Conservation (phyloP, 2,888 invertebrate genomes). For the Amphipyra tragopoginis region DNA sequence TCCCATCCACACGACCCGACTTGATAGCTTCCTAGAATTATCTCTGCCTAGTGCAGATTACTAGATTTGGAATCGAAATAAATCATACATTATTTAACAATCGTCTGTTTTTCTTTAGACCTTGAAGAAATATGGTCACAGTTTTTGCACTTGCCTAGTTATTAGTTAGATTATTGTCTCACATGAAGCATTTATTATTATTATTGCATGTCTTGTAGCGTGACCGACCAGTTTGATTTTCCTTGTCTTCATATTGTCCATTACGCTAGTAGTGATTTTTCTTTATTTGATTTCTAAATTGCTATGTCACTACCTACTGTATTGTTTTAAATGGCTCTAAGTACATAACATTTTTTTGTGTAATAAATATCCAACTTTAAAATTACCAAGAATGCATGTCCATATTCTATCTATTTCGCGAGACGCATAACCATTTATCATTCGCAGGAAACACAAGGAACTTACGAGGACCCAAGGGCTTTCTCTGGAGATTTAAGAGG, state of each 20-base stretch:
- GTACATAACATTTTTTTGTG: neutral
- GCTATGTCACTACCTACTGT: no score
- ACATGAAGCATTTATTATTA: slow-evolving; percentile 23
- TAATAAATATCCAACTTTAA: neutral
- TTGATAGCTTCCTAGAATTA: slow-evolving; percentile 72
- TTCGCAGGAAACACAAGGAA: slow-evolving; percentile 35
- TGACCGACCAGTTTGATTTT: slow-evolving; percentile 30
- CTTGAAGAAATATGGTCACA: slow-evolving; percentile 25
- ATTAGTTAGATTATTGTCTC: slow-evolving; percentile 23
- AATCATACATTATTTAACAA: slow-evolving; percentile 11
- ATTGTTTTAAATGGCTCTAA: neutral
- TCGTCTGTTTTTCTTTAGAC: slow-evolving; percentile 4
- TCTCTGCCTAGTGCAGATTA: slow-evolving; percentile 42
- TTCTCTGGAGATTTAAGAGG: slow-evolving; percentile 46
- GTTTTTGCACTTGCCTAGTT: slow-evolving; percentile 29
- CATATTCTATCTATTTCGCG: slow-evolving; percentile 25
- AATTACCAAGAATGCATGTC: slow-evolving; percentile 4
- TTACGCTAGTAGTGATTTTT: neutral
- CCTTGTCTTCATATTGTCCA: slow-evolving; percentile 24
- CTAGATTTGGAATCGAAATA: slow-evolving; percentile 26
- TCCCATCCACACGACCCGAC: slow-evolving; percentile 67
- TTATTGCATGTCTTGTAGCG: slow-evolving; percentile 28
- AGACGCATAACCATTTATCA: slow-evolving; percentile 39
- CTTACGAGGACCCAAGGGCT: slow-evolving; percentile 43
- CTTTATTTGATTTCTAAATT: slow-evolving; percentile 9